These are phyloP conservation scores for Magallana ariakensis DNA, from an alignment of 1,140 invertebrate genomes.

Conservation along the genomic window DNA sequence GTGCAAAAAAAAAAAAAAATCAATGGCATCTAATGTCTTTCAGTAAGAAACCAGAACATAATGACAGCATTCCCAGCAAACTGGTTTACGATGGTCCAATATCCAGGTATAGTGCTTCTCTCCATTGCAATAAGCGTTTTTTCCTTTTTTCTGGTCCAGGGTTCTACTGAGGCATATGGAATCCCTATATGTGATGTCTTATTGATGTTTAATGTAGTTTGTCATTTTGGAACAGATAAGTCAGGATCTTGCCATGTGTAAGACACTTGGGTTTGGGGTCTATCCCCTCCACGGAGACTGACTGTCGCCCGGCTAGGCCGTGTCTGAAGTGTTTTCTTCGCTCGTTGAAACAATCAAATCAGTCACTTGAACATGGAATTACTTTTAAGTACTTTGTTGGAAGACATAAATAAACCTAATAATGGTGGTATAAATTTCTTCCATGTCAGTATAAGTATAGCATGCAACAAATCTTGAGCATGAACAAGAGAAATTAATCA, in stretches of 20 bases:
- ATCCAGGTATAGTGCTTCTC: neutral
- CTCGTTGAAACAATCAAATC: conserved; percentile 7
- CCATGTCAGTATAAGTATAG: no score
- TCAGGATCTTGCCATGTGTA: neutral
- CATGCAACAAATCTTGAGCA: no score
- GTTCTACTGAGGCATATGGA: conserved; percentile 5
- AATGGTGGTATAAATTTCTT: neutral
- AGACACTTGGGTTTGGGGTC: neutral
- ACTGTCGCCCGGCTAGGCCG: neutral
- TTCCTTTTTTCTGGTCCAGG: neutral
- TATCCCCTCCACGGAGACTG: neutral
- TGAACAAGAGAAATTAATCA: no score
- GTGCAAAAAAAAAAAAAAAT: conserved; percentile 27
- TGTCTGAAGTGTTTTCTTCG: conserved; percentile 19
- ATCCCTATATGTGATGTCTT: neutral
- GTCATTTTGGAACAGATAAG: conserved; percentile 14
- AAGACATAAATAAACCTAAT: neutral
- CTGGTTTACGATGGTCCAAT: neutral
- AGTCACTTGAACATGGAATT: conserved; percentile 23
- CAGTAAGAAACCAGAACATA: neutral
- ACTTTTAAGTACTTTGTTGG: neutral
- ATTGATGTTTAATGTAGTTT: conserved; percentile 12
- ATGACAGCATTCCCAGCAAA: neutral
- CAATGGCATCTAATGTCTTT: conserved; percentile 13
- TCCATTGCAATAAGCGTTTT: neutral